A percentile compares a stretch with the other conserved stretches of the same genome.
phyloP scores from a whole-genome alignment of 1,140 invertebrate genomes.

The Colletes latitarsis region DNA sequence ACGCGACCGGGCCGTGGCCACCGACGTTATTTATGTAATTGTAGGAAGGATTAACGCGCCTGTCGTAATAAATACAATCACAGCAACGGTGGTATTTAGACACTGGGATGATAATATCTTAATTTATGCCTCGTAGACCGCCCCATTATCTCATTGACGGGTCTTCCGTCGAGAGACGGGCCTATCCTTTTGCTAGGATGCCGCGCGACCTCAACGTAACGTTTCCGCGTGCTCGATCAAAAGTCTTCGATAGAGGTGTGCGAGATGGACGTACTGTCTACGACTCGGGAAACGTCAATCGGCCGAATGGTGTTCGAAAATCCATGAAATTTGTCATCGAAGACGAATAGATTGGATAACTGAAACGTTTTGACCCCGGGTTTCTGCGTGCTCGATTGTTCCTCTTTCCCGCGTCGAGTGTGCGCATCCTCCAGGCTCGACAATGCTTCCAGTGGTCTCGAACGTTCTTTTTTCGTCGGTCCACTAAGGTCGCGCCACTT shows the following conservation, averaged over 20 bases:
- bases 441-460: slow-evolving; percentile 41
- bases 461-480: slow-evolving; percentile 47
- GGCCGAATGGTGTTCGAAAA: too few species aligned
- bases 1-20: neutral
- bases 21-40: slow-evolving; percentile 28
- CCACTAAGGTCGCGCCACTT: slow-evolving; percentile 74
- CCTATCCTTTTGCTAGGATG: neutral
- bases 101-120: slow-evolving; percentile 35
- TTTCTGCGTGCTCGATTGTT: too few species aligned
- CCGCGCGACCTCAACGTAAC: neutral
- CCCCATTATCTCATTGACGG: slow-evolving; percentile 41
- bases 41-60: slow-evolving; percentile 37
- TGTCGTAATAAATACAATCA: slow-evolving; percentile 36
- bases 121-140: slow-evolving; percentile 40
- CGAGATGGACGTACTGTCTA: too few species aligned
- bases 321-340: too few species aligned
- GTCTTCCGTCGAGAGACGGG: slow-evolving; percentile 11
- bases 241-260: too few species aligned
- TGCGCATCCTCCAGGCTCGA: slow-evolving; percentile 4
- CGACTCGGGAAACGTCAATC: too few species aligned
- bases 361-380: too few species aligned
- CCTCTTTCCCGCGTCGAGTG: slow-evolving; percentile 1
- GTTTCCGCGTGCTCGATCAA: slow-evolving; percentile 19
- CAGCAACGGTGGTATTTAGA: slow-evolving; percentile 4
- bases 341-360: too few species aligned